phyloP scores from a whole-genome alignment of 2,888 invertebrate species.

The Drosophila neonasuta region DNA sequence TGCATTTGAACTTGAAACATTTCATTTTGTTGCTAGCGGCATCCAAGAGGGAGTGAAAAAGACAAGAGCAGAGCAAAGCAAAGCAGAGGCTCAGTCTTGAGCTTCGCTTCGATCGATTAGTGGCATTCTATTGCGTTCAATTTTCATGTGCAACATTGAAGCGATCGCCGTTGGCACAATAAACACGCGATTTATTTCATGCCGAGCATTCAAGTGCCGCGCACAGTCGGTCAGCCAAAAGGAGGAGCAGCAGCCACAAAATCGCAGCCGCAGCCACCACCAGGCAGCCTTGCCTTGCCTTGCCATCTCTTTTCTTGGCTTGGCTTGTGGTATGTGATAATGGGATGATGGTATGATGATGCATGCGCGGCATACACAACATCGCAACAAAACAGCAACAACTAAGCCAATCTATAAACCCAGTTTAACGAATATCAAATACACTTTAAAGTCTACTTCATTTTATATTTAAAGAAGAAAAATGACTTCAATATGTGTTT shows the following conservation, averaged over 20 bases:
- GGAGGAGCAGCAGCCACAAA: slow-evolving; percentile 56
- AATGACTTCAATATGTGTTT: not conserved
- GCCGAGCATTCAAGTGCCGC: slow-evolving; percentile 74
- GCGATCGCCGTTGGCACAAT: slow-evolving; percentile 77
- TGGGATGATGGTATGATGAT: slow-evolving; percentile 80
- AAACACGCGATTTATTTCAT: slow-evolving; percentile 79
- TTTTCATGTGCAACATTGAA: slow-evolving; percentile 77
- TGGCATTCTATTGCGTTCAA: slow-evolving; percentile 78
- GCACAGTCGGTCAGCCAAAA: slow-evolving; percentile 65
- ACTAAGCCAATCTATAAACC: not conserved
- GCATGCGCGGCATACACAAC: slow-evolving; percentile 77
- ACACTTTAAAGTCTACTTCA: slow-evolving; percentile 12
- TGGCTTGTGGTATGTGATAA: slow-evolving; percentile 76
- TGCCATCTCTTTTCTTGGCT: slow-evolving; percentile 34
- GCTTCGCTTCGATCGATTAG: slow-evolving; percentile 65
- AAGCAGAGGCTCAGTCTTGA: slow-evolving; percentile 10
- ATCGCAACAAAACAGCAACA: slow-evolving; percentile 56
- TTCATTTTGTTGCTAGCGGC: slow-evolving; percentile 73
- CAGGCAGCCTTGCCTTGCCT: slow-evolving; percentile 41
- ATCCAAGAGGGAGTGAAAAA: slow-evolving; percentile 15
- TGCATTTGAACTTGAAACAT: slow-evolving; percentile 78
- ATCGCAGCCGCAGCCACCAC: slow-evolving; percentile 14
- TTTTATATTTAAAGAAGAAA: not conserved
- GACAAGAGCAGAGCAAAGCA: not conserved
- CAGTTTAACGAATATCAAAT: slow-evolving; percentile 20